Percentiles rank a stretch among this genome's conserved stretches.
phyloP scores from a whole-genome alignment of 1,140 invertebrate genomes.

The Venturia canescens region DNA sequence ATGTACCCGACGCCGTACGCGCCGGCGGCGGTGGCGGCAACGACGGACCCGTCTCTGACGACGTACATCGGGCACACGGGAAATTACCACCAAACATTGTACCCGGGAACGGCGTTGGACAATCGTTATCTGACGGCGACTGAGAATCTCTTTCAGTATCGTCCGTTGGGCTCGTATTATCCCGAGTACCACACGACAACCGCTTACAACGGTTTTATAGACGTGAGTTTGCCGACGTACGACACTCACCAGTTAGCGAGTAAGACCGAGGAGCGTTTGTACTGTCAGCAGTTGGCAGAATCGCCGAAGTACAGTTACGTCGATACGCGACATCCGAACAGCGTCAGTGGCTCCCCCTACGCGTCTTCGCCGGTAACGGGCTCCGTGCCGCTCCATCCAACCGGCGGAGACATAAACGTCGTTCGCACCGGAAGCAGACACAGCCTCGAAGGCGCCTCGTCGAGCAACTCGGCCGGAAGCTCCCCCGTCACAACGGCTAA shows the following conservation, averaged over 20 bases:
- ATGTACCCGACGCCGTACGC: slow-evolving; percentile 85
- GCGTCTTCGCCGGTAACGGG: slow-evolving; percentile 72
- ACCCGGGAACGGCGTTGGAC: slow-evolving; percentile 84
- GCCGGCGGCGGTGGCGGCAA: slow-evolving; percentile 79
- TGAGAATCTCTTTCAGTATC: slow-evolving; percentile 92
- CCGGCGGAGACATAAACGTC: slow-evolving; percentile 65
- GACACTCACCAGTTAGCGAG: slow-evolving; percentile 76
- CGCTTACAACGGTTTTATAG: slow-evolving; percentile 78
- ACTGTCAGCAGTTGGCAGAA: slow-evolving; percentile 79
- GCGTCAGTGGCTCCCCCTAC: slow-evolving; percentile 74
- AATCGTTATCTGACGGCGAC: slow-evolving; percentile 84
- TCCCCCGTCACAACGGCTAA: slow-evolving; percentile 77
- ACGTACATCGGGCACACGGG: slow-evolving; percentile 85
- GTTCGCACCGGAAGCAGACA: slow-evolving; percentile 74
- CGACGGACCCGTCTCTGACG: slow-evolving; percentile 78
- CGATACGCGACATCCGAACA: slow-evolving; percentile 75
- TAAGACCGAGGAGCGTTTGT: slow-evolving; percentile 81
- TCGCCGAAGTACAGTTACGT: slow-evolving; percentile 74
- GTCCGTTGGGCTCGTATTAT: slow-evolving; percentile 86
- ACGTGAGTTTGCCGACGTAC: slow-evolving; percentile 78
- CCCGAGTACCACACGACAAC: slow-evolving; percentile 84
- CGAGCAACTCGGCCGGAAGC: slow-evolving; percentile 78
- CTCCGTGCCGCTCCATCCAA: slow-evolving; percentile 64
- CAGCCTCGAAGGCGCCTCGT: slow-evolving; percentile 76
- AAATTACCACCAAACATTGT: slow-evolving; percentile 84